Conservation (phyloP, 1,140 invertebrate species). For the Drosophila kurseongensis region DNA sequence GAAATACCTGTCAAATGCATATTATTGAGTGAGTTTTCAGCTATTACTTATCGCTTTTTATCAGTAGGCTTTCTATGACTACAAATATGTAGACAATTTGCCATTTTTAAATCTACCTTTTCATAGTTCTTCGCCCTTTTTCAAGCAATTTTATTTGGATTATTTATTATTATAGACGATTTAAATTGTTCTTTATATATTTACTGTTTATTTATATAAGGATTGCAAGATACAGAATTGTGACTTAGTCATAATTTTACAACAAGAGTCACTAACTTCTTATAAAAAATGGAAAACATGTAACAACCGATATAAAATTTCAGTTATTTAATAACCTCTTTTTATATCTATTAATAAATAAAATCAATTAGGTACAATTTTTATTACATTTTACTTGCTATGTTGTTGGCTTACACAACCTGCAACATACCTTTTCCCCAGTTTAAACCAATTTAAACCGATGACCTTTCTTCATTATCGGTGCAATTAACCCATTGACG, state of each 20-base stretch:
- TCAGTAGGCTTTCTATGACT: not conserved
- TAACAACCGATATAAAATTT: no score
- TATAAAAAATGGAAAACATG: no score
- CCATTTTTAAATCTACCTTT: no score
- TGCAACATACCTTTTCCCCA: not conserved
- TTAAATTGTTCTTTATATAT: no score
- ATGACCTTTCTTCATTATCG: constrained; percentile 56
- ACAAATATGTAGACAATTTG: not conserved
- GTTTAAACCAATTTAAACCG: constrained; percentile 36
- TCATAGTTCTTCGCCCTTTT: no score
- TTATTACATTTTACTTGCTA: not conserved
- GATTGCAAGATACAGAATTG: no score
- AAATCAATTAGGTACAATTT: not conserved
- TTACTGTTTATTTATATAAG: no score
- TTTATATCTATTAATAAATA: not conserved
- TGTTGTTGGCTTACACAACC: not conserved
- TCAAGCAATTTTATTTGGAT: no score
- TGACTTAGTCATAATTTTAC: no score
- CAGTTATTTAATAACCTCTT: no score
- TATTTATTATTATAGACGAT: not conserved
- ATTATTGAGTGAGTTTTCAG: not conserved
- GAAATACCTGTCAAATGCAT: not conserved
- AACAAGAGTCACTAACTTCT: no score
- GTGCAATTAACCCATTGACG: constrained; percentile 70
- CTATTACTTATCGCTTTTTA: no score